Evolutionary conservation across 2,888 invertebrate species (phyloP).

Genomic region (Drosophila formosana): DNA sequence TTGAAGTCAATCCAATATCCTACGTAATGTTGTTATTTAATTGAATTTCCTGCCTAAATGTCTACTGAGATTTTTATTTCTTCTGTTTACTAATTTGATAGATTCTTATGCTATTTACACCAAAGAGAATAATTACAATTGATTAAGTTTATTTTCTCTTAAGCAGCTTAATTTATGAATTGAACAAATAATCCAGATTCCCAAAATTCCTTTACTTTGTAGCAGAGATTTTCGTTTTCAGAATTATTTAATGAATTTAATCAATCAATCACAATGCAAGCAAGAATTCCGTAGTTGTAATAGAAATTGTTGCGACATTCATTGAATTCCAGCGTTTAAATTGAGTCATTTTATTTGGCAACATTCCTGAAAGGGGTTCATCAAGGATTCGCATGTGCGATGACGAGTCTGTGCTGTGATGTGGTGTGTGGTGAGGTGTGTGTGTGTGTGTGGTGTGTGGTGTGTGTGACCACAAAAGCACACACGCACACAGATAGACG

Average conservation of each 20-base stretch:
- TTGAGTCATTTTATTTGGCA: neutral
- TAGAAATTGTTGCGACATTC: neutral
- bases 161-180: no score
- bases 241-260: neutral
- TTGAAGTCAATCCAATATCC: no score
- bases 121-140: no score
- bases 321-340: neutral
- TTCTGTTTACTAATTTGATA: no score
- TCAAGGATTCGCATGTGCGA: conserved; percentile 2
- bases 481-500: neutral
- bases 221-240: neutral
- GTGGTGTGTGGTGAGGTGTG: no score
- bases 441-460: neutral
- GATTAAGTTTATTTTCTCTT: no score
- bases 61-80: no score
- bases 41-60: no score
- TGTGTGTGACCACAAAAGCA: neutral
- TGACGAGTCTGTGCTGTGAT: neutral
- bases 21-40: no score
- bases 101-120: no score
- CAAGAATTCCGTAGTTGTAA: no score
- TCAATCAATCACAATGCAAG: neutral
- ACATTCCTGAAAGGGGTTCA: neutral
- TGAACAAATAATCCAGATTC: no score
- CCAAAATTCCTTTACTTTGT: neutral